Evolutionary conservation across 37 sponge, comb jelly and placozoan species (phyloP).

Genomic region (Aplysina aerophoba): DNA sequence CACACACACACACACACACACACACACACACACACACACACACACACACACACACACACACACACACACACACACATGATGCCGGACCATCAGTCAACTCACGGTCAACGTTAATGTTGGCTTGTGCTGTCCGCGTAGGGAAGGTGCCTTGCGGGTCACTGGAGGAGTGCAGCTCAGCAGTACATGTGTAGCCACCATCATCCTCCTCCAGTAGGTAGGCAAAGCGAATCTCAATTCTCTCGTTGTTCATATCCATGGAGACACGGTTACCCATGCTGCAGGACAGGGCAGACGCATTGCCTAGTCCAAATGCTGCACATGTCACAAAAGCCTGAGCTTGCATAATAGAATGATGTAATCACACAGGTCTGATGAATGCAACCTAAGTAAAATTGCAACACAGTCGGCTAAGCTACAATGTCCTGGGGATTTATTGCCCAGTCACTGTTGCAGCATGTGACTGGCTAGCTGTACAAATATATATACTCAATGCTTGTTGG

Average conservation of each 20-base stretch:
- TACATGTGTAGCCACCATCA: background rate
- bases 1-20: slow-evolving; percentile 28
- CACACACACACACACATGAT: background rate
- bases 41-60: slow-evolving; percentile 26
- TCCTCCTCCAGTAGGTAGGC: background rate
- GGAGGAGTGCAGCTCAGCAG: background rate
- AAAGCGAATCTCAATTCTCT: background rate
- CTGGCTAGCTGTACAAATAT: too few species aligned
- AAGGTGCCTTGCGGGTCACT: background rate
- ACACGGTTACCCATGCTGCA: background rate
- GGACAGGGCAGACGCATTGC: too few species aligned
- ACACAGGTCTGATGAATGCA: too few species aligned
- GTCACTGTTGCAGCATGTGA: too few species aligned
- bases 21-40: slow-evolving; percentile 30
- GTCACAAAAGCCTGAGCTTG: too few species aligned
- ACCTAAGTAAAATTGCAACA: too few species aligned
- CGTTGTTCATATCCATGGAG: background rate
- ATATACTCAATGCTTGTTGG: too few species aligned
- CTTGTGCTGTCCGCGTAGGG: background rate
- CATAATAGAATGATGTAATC: too few species aligned
- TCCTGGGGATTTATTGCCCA: too few species aligned
- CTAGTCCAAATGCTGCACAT: too few species aligned
- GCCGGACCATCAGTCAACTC: background rate
- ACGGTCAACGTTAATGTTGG: background rate
- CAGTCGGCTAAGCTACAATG: too few species aligned